These are phyloP conservation scores for Hanleya hanleyi DNA, from an alignment of 2,888 invertebrate genomes.

Conservation along the genomic window DNA sequence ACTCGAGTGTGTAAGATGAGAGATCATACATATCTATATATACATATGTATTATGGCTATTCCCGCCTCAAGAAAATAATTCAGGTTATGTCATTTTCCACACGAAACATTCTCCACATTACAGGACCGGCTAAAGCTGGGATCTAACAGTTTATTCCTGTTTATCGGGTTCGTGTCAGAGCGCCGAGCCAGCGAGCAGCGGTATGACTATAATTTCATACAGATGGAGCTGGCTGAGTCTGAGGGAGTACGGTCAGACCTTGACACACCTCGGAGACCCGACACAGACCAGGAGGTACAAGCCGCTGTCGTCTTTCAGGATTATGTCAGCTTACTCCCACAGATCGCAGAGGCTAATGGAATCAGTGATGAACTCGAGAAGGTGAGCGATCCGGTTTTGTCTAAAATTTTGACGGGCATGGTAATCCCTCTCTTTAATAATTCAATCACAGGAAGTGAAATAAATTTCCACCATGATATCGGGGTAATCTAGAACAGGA, in stretches of 20 bases:
- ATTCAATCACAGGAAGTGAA: too few species aligned
- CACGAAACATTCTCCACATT: too few species aligned
- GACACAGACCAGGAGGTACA: slow-evolving; percentile 30
- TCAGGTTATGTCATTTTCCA: too few species aligned
- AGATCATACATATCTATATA: too few species aligned
- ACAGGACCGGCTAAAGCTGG: slow-evolving; percentile 57
- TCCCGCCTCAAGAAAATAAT: too few species aligned
- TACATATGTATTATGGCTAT: too few species aligned
- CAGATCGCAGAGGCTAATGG: slow-evolving; percentile 58
- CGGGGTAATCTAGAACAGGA: too few species aligned
- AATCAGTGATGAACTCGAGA: slow-evolving; percentile 57
- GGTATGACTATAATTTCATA: slow-evolving; percentile 54
- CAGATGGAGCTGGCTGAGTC: slow-evolving; percentile 58
- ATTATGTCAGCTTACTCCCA: slow-evolving; percentile 55
- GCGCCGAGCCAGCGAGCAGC: slow-evolving; percentile 31
- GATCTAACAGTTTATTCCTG: slow-evolving; percentile 54
- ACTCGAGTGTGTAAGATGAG: too few species aligned
- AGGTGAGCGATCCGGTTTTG: too few species aligned
- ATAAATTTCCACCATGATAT: too few species aligned
- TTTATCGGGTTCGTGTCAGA: slow-evolving; percentile 50
- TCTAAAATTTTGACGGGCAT: too few species aligned
- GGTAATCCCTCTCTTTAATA: too few species aligned
- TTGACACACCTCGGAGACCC: slow-evolving; percentile 29
- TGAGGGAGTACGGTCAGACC: slow-evolving; percentile 37
- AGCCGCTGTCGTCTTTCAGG: slow-evolving; percentile 47